These are phyloP conservation scores for Galemys pyrenaicus DNA, from an alignment of 2,113 vertebrate species.

Conservation along the genomic window DNA sequence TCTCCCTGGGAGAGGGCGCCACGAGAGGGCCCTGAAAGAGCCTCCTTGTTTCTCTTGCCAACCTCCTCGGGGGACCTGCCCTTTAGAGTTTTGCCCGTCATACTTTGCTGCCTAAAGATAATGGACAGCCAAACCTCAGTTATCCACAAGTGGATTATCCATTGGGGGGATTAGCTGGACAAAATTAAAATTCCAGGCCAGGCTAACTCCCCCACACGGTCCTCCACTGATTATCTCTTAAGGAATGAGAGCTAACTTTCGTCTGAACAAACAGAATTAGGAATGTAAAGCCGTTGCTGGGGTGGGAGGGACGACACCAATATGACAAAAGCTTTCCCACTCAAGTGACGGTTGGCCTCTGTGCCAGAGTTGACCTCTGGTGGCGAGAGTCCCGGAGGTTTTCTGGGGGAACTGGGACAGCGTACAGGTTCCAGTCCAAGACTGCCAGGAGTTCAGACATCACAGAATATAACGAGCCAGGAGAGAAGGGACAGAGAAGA, in stretches of 20 bases:
- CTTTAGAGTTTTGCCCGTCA: neutral
- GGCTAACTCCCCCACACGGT: neutral
- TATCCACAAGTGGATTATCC: conserved; percentile 59
- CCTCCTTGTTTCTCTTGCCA: neutral
- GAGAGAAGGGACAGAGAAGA: neutral
- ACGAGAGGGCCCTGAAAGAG: neutral
- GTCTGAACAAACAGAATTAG: conserved; percentile 45
- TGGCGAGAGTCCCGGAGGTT: neutral
- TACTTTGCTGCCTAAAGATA: conserved; percentile 48
- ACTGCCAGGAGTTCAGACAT: conserved; percentile 40
- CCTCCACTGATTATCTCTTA: neutral
- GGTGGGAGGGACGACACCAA: neutral
- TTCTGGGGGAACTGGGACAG: neutral
- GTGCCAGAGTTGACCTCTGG: neutral
- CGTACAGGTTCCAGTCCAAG: neutral
- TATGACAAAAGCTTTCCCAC: conserved; percentile 3
- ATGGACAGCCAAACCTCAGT: conserved; percentile 20
- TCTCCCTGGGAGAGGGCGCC: neutral
- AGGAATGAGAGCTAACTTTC: conserved; percentile 38
- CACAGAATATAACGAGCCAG: neutral
- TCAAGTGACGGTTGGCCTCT: neutral
- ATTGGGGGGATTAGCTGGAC: conserved; percentile 18
- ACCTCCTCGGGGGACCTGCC: neutral
- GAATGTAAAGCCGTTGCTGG: conserved; percentile 35
- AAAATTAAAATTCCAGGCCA: conserved; percentile 52